Base-by-base conservation (phyloP, 2,797 vertebrate species). In the Cynopterus sphinx region DNA sequence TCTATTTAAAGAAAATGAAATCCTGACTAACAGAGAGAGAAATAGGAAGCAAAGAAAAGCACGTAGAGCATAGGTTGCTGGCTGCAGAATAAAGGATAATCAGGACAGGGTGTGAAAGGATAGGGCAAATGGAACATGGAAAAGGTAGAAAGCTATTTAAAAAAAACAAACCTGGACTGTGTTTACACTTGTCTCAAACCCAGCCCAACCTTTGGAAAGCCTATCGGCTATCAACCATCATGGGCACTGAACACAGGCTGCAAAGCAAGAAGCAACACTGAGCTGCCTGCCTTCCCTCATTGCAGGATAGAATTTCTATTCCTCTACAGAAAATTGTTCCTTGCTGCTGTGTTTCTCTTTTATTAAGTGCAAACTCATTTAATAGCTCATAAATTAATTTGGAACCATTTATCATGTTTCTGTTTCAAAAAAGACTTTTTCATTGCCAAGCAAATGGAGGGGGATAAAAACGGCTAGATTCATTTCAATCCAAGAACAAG, bases 351-450 rank as follows among this genome's bases (percentile, higher is more conserved):
- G 46, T 71, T 87, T 86, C 65, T 84, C 3, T 57, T 90, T 90
- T 59, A 92, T 83, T 65, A 79, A 49, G 24, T 46, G 84, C 31
- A 73, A 87, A 90, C 39, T 86, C 33, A 61, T 78, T 95, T 90
- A 55, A 79, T 88, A 92, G 83, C 21, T 90, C 75, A 86, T 73
- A 91, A 90, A 94, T 86, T 87, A 93, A 93, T 95, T 96, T 88
- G 83, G 9, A 92, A 55, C 19, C 17, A 91, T 68, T 86, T 94
- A 31, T 74, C 65, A 65, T 79, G 26, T 88, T 91, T 97, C 67
- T 94, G 63, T 68, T 93, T 93, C 46, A 92, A 85, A 94, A 92
- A 95, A 53, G 51, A 0, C 1, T 39, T 90, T 87, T 93, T 82
- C n/a, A 63, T 59, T 86, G 19, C 41, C 85, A 96, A 63, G 53